phyloP scores from a whole-genome alignment of 2,888 invertebrate genomes.

The Cerastoderma edule region DNA sequence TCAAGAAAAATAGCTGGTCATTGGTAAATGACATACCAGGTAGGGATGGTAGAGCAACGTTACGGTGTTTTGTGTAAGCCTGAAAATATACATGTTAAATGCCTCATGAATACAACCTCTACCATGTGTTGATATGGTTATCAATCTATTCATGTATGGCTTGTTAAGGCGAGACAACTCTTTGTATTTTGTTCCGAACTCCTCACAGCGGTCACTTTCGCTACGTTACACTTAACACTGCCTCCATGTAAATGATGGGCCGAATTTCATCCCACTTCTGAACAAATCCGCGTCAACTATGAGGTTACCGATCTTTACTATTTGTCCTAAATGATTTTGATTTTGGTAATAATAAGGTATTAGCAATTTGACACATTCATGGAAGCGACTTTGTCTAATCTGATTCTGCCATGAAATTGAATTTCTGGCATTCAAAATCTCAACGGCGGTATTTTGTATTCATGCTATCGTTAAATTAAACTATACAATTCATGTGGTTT shows the following conservation, averaged over 20 bases:
- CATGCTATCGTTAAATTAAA: too few relatives aligned
- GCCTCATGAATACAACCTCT: not conserved
- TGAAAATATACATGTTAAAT: not conserved
- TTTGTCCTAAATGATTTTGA: too few relatives aligned
- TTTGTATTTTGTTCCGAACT: not conserved
- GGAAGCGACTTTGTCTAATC: not conserved
- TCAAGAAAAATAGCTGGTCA: constrained; percentile 52
- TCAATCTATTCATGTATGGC: not conserved
- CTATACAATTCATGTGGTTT: too few relatives aligned
- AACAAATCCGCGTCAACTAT: too few relatives aligned
- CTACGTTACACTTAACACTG: not conserved
- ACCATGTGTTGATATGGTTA: not conserved
- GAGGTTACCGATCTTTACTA: too few relatives aligned
- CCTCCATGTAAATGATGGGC: not conserved
- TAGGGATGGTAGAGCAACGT: constrained; percentile 3
- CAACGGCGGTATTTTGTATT: too few relatives aligned
- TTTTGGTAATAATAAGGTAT: too few relatives aligned
- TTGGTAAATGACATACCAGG: constrained; percentile 35
- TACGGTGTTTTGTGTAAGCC: constrained; percentile 28
- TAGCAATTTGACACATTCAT: not conserved
- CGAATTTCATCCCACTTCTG: too few relatives aligned
- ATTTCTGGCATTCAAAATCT: too few relatives aligned
- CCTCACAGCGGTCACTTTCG: not conserved
- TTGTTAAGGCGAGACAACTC: not conserved
- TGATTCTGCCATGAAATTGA: not conserved